Evolutionary conservation across 2,888 invertebrate species (phyloP).

Genomic region (Eremobia ochroleuca): DNA sequence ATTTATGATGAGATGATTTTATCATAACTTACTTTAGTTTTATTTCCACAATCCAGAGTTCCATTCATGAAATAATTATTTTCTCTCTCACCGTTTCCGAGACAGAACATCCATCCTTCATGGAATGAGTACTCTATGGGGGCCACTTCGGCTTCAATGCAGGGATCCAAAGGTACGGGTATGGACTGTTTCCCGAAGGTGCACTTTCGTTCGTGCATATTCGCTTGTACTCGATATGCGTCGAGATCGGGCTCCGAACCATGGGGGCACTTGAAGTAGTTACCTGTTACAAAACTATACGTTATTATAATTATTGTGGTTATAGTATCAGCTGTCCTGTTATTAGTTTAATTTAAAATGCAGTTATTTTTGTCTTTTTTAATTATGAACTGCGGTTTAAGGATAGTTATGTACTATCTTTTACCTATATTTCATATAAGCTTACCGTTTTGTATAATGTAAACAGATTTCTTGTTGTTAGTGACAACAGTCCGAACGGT

Average conservation of each 20-base stretch:
- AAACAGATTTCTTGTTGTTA: conserved; percentile 77
- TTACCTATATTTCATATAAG: conserved; percentile 4
- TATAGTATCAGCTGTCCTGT: neutral
- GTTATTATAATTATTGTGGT: neutral
- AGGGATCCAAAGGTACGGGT: conserved; percentile 83
- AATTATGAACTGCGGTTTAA: no score
- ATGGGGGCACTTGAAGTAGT: conserved; percentile 84
- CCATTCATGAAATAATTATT: conserved; percentile 88
- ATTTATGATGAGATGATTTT: neutral
- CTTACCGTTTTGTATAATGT: conserved; percentile 87
- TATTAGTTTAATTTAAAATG: neutral
- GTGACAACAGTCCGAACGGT: conserved; percentile 86
- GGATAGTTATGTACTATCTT: neutral
- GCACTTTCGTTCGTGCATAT: conserved; percentile 87
- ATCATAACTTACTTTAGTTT: conserved; percentile 79
- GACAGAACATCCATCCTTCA: conserved; percentile 89
- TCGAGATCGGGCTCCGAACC: conserved; percentile 86
- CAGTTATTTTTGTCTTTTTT: neutral
- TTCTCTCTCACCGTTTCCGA: conserved; percentile 87
- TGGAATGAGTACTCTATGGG: conserved; percentile 88
- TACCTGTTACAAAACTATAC: conserved; percentile 74
- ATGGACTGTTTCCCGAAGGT: conserved; percentile 80
- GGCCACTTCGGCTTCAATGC: conserved; percentile 88
- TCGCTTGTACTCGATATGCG: conserved; percentile 84
- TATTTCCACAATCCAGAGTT: conserved; percentile 87